A percentile compares a stretch with the other conserved stretches of the same genome.
Evolutionary conservation across 1,140 invertebrate genomes (phyloP).

Genomic region (Aphelinus certus): DNA sequence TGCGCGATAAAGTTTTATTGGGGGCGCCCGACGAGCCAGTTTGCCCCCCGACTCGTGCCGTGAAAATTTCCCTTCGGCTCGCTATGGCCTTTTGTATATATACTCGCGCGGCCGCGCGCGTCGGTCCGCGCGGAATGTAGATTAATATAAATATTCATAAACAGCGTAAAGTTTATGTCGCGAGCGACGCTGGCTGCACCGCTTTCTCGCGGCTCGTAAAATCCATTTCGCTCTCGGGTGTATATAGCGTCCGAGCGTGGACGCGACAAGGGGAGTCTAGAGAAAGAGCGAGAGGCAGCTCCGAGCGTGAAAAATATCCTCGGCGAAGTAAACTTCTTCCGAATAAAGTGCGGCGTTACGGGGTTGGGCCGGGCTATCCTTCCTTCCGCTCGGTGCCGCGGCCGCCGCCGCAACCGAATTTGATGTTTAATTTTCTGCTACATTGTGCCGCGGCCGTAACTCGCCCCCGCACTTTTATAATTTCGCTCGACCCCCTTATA

Average conservation of each 20-base stretch:
- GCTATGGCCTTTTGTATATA: too few relatives aligned
- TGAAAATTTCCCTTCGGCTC: not conserved
- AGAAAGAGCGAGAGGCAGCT: not conserved
- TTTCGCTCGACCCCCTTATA: slow-evolving; percentile 6
- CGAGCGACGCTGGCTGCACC: slow-evolving; percentile 39
- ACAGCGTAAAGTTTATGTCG: slow-evolving; percentile 59
- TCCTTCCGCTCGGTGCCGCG: not conserved
- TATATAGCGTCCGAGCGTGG: not conserved
- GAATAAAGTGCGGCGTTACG: not conserved
- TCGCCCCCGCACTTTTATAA: slow-evolving; percentile 4
- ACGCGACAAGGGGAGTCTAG: not conserved
- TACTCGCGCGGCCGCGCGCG: too few relatives aligned
- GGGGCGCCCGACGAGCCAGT: slow-evolving; percentile 34
- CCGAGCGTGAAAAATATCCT: slow-evolving; percentile 25
- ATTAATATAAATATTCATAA: slow-evolving; percentile 65
- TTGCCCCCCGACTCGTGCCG: slow-evolving; percentile 42
- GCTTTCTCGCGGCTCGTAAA: slow-evolving; percentile 56
- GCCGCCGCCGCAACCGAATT: not conserved
- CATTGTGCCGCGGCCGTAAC: slow-evolving; percentile 4
- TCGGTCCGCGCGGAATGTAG: slow-evolving; percentile 47
- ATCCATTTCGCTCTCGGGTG: slow-evolving; percentile 42
- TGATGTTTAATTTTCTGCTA: slow-evolving; percentile 35
- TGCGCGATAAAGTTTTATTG: slow-evolving; percentile 49
- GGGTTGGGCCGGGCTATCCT: not conserved
- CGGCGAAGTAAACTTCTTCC: slow-evolving; percentile 19